These are phyloP conservation scores for Pantherophis guttatus DNA, from an alignment of 2,113 vertebrate genomes.

Conservation along the genomic window DNA sequence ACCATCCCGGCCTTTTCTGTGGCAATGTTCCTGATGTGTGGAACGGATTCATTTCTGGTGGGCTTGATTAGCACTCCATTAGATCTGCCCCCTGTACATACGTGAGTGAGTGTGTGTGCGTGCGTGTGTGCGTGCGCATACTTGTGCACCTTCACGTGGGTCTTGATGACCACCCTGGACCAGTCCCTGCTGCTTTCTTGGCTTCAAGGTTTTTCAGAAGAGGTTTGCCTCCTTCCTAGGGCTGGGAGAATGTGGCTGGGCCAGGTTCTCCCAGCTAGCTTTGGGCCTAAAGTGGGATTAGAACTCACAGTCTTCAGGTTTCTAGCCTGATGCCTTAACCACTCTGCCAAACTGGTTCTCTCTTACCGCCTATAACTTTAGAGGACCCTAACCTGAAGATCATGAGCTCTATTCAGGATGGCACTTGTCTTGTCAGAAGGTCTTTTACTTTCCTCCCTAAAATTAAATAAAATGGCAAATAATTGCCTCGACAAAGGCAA, in stretches of 20 bases:
- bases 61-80: background rate
- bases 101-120: background rate
- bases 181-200: background rate
- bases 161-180: background rate
- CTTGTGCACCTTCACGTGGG: background rate
- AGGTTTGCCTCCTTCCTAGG: background rate
- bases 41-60: background rate
- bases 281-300: background rate
- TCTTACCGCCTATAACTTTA: background rate
- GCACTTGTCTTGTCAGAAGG: background rate
- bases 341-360: background rate
- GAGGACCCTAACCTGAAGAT: background rate
- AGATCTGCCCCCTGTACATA: background rate
- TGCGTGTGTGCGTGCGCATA: no score
- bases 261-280: background rate
- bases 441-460: background rate
- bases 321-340: background rate
- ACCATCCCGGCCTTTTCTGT: background rate
- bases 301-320: background rate
- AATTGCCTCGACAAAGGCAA: background rate
- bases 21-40: background rate
- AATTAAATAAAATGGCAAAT: background rate
- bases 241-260: background rate
- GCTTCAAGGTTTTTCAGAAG: background rate
- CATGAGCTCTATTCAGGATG: background rate